Evolutionary conservation across 2,797 vertebrate genomes (phyloP), one percentile per base, ranked within the genome.

Genomic region (Mergus octosetaceus): DNA sequence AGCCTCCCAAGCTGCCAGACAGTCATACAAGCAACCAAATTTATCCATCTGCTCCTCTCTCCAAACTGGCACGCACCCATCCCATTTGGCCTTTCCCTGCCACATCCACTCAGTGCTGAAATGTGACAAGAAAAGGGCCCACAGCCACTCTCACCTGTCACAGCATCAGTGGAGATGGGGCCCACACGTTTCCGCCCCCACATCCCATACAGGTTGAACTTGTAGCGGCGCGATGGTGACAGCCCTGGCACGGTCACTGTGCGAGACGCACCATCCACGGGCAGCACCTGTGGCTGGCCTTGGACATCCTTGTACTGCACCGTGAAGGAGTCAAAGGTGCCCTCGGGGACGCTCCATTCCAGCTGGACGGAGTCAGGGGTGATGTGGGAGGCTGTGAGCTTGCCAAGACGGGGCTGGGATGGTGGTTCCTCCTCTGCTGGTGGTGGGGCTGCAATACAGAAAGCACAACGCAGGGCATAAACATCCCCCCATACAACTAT

Each of bases 311-410:
- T 92, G 92, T 95, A 96, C 41, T 83, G 83, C 53, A 97, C 12
- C 7, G 73, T 53, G 85, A 97, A 57, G 56, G 32, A 58, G 56
- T 58, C 56, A 34, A 58, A 58, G 49, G 64, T 83, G 58, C 96
- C 92, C 87, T 83, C 86, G 32, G 82, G 81, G 34, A 97, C 56
- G 1, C 91, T 94, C 97, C 97, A 97, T 14, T 84, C 61, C 13
- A 97, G 91, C 76, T 78, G 87, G 13, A 95, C 39, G 0, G 96
- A 96, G 32, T 94, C 54, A 0, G 70, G 62, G 8, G 11, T 71
- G 9, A 94, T n/a, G 1, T 83, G 91, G 2, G 93, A 71, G 51
- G 92, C 86, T 0, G 19, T 79, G 30, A 96, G 68, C 14, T 91
- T 71, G 21, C 96, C 93, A 41, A 97, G 86, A 4, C 43, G 38